Conservation (phyloP, 2,113 vertebrate genomes). For the Centropus unirufus region DNA sequence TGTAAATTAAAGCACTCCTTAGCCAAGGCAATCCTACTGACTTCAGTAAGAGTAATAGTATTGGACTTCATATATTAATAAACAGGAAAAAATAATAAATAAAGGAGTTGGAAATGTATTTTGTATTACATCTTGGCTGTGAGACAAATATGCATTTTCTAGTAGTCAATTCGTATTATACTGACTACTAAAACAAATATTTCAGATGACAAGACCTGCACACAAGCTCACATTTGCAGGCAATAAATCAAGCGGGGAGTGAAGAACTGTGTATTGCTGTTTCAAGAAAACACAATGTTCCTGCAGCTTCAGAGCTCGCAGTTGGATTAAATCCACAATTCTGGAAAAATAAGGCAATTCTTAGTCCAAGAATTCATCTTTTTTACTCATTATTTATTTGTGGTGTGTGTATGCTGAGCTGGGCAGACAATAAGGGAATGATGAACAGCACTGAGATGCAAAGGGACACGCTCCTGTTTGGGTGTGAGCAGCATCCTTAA, state of each 20-base stretch:
- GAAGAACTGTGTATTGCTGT: neutral
- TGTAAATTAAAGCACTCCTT: neutral
- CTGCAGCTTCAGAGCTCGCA: neutral
- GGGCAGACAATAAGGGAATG: neutral
- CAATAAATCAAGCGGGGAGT: constrained; percentile 4
- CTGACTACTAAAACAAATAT: neutral
- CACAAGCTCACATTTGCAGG: neutral
- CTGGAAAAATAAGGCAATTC: neutral
- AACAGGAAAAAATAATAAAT: neutral
- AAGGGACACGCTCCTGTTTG: neutral
- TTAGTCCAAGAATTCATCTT: neutral
- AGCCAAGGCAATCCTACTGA: neutral
- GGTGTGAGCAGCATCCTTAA: neutral
- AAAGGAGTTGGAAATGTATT: neutral
- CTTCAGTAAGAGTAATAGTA: neutral
- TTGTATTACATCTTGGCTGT: neutral
- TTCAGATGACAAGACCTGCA: neutral
- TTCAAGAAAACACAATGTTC: neutral
- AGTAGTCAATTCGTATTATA: neutral
- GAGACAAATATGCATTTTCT: constrained; percentile 21
- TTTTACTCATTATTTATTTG: neutral
- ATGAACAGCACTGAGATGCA: neutral
- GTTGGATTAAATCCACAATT: neutral
- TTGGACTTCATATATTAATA: neutral
- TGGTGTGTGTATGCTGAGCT: neutral